Evolutionary conservation across 2,888 invertebrate genomes (phyloP), one percentile per base, ranked within the genome.

Genomic region (Drosophila testacea): DNA sequence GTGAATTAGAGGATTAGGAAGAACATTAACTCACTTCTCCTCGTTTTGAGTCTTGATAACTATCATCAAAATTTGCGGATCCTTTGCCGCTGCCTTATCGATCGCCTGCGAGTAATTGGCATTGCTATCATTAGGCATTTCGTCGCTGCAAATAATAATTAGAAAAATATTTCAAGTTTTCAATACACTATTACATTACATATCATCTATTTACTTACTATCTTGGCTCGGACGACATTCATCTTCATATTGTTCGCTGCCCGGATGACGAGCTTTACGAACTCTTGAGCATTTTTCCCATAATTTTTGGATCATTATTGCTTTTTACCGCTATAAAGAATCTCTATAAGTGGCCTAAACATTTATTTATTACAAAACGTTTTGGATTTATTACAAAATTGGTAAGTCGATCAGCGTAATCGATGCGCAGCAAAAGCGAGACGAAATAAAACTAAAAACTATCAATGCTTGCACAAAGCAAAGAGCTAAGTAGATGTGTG

Each of bases 1-100:
- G 13, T 36, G 11, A 28, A 11, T 44, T 9, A 9, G 3, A 16
- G 5, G 9, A 22, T 4, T 16, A 4, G 11, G n/a, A 3, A 11
- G 11, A 32, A 16, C 7, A 32, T 27, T 4, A 36, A 39, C 74
- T 63, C 89, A 94, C 61, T 96, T 93, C 83, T 98, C 97, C 0
- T 95, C 93, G 38, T 95, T 94, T 75, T 95, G 95, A 59, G 94
- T 94, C 0, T 95, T 93, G 0, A 97, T 93, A 0, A 97, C 94
- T 62, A 95, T 94, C 87, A 96, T 91, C 1, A 96, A 93, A 28
- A 97, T 76, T 1, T 94, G 93, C 0, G 96, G 96, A 89, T 94
- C 94, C 10, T 89, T 90, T 10, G 92, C 87, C 0, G 94, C 93
- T 6, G 95, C 93, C 0, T 91, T 86, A 55, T 96, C 96, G 36